phyloP scores from a whole-genome alignment of 2,797 vertebrate species.

The Somateria mollissima region DNA sequence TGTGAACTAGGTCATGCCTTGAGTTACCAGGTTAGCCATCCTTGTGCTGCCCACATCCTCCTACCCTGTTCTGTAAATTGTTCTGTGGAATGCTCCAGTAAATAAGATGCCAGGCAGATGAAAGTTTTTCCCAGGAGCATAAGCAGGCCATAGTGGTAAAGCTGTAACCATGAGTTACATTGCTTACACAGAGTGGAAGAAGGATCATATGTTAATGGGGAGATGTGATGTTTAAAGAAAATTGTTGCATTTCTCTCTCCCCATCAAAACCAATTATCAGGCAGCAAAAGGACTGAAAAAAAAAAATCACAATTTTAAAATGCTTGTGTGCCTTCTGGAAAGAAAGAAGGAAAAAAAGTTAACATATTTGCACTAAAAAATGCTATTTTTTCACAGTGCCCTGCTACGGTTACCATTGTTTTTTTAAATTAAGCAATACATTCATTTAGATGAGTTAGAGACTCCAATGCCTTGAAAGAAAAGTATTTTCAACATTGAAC shows the following conservation, averaged over 20 bases:
- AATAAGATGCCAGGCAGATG: fast-evolving
- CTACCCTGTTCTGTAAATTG: neutral
- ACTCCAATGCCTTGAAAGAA: neutral
- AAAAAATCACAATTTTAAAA: neutral
- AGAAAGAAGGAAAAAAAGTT: neutral
- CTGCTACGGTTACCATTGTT: neutral
- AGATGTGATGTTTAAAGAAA: neutral
- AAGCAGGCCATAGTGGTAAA: neutral
- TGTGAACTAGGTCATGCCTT: fast-evolving
- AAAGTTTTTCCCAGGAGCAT: neutral
- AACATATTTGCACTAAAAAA: neutral
- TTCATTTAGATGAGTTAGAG: neutral
- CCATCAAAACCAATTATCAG: neutral
- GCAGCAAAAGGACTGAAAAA: neutral
- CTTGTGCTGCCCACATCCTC: neutral
- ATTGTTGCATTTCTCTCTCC: neutral
- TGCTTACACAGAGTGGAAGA: neutral
- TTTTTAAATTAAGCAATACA: neutral
- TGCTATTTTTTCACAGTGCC: neutral
- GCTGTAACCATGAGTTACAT: neutral
- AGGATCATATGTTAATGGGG: neutral
- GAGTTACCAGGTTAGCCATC: neutral
- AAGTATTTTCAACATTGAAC: neutral
- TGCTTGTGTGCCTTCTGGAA: neutral
- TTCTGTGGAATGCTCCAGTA: neutral